Evolutionary conservation across 1,140 invertebrate species (phyloP).

Genomic region (Phenacoccus solenopsis): DNA sequence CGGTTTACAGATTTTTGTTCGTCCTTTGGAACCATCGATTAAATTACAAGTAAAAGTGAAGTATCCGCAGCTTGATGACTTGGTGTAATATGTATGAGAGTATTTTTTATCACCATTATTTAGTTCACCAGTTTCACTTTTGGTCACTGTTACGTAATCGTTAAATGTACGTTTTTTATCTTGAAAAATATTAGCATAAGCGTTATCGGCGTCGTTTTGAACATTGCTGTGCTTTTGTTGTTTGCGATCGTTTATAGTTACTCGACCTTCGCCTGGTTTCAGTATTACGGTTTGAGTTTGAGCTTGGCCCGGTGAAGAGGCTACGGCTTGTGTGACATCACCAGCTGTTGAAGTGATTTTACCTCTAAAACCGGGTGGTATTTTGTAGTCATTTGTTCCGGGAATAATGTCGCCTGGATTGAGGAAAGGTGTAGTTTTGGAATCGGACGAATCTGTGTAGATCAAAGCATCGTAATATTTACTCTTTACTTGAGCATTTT

Average conservation of each 20-base stretch:
- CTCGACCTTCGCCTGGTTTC: conserved; percentile 38
- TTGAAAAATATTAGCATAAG: not conserved
- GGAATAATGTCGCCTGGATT: conserved; percentile 47
- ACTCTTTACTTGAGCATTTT: conserved; percentile 28
- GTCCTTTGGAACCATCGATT: conserved; percentile 57
- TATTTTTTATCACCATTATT: conserved; percentile 40
- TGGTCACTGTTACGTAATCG: conserved; percentile 22
- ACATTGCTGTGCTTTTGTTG: not conserved
- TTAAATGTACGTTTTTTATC: not conserved
- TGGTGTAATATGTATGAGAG: conserved; percentile 59
- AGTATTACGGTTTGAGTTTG: conserved; percentile 50
- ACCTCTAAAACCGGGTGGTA: conserved; percentile 51
- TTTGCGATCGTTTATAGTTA: conserved; percentile 34
- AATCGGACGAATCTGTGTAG: conserved; percentile 29
- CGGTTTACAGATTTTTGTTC: conserved; percentile 64
- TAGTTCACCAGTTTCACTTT: conserved; percentile 52
- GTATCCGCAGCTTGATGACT: conserved; percentile 70
- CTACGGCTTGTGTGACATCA: conserved; percentile 41
- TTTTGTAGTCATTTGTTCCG: conserved; percentile 46
- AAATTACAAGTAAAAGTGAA: conserved; percentile 71
- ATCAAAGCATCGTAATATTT: conserved; percentile 33
- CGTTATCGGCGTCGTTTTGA: not conserved
- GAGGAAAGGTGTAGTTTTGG: conserved; percentile 33
- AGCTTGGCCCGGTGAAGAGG: conserved; percentile 41
- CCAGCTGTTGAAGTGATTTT: conserved; percentile 47